phyloP scores from a whole-genome alignment of 1,140 invertebrate species.

The Hylaeus volcanicus region DNA sequence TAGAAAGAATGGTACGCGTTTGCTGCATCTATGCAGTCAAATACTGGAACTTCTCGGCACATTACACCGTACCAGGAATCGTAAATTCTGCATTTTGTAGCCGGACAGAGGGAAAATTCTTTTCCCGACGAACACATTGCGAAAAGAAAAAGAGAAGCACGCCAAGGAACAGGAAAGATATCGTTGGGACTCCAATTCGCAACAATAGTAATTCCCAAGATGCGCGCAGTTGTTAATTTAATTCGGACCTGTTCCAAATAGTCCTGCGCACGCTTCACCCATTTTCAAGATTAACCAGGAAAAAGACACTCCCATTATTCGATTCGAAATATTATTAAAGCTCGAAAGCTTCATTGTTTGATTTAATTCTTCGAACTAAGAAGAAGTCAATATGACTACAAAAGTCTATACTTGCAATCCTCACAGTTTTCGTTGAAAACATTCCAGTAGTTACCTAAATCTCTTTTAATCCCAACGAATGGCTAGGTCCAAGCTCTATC shows the following conservation, averaged over 20 bases:
- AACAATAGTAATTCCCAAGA: constrained; percentile 6
- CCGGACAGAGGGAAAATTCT: neutral
- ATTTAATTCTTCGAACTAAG: too few species aligned
- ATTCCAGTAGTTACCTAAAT: too few species aligned
- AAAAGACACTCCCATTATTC: too few species aligned
- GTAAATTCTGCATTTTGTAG: neutral
- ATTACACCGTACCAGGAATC: neutral
- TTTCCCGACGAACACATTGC: neutral
- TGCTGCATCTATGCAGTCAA: neutral
- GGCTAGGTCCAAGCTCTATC: neutral
- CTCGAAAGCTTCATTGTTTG: too few species aligned
- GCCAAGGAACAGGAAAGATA: neutral
- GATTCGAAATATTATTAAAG: too few species aligned
- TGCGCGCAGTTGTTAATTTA: constrained; percentile 4
- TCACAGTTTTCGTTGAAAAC: too few species aligned
- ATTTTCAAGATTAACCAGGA: neutral
- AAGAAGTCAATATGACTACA: neutral
- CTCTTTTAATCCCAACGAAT: too few species aligned
- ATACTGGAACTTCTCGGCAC: neutral
- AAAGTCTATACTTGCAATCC: neutral
- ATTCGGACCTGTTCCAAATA: neutral
- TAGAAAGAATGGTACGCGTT: neutral
- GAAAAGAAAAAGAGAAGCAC: neutral
- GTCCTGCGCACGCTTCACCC: neutral
- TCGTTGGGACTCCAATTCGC: neutral